These are phyloP conservation scores for Corydoras maculifer DNA, from an alignment of 2,113 vertebrate genomes.

Conservation along the genomic window DNA sequence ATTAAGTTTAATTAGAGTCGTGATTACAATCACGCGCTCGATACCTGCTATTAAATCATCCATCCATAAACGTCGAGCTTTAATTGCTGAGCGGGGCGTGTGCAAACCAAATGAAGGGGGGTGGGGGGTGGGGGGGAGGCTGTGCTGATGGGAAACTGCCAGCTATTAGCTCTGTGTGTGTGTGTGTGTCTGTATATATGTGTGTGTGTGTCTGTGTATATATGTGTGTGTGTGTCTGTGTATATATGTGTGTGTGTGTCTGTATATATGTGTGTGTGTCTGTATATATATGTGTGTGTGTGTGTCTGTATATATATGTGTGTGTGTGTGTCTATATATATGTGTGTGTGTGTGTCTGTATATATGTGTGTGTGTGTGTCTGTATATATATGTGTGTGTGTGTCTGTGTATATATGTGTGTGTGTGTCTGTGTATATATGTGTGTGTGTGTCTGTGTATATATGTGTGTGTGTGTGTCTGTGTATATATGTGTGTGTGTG, in stretches of 20 bases:
- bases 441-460: no score
- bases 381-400: no score
- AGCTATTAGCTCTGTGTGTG: constrained; percentile 80
- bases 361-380: no score
- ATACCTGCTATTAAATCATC: constrained; percentile 94
- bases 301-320: constrained; percentile 44
- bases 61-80: constrained; percentile 93
- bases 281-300: neutral
- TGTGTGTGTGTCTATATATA: no score
- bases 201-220: constrained; percentile 53
- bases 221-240: constrained; percentile 36
- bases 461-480: no score
- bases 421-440: no score
- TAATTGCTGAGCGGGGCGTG: constrained; percentile 59
- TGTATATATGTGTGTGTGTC: constrained; percentile 7
- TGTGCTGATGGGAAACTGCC: constrained; percentile 66
- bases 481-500: no score
- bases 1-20: constrained; percentile 96
- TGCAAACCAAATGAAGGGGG: constrained; percentile 29
- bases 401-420: no score
- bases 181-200: constrained; percentile 72
- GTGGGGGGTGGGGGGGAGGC: constrained; percentile 9
- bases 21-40: constrained; percentile 93
- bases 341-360: no score
- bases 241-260: neutral